phyloP scores from a whole-genome alignment of 1,140 invertebrate species.

The Drosophila pseudoananassae region DNA sequence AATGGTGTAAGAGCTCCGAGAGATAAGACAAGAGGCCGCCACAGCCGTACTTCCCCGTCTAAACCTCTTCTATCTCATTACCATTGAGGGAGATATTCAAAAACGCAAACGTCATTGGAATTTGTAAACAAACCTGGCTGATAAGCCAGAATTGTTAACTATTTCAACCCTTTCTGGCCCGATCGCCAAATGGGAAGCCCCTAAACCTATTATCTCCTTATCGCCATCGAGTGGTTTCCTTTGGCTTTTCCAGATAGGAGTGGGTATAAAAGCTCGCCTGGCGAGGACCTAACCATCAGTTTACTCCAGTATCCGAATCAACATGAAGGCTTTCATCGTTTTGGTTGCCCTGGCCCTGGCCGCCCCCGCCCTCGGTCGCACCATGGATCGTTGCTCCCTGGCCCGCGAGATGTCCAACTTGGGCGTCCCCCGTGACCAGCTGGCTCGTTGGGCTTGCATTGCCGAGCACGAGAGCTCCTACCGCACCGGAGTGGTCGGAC shows the following conservation, averaged over 20 bases:
- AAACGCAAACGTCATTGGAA: constrained; percentile 17
- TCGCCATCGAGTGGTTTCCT: constrained; percentile 1
- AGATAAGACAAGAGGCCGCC: constrained; percentile 26
- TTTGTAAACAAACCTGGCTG: constrained; percentile 38
- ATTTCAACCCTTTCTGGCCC: constrained; percentile 1
- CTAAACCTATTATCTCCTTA: constrained; percentile 24
- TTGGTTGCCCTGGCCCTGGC: constrained; percentile 1
- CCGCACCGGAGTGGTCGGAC: not conserved
- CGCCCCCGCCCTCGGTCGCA: not conserved
- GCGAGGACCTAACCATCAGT: constrained; percentile 3
- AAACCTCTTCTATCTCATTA: constrained; percentile 18
- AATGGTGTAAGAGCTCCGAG: constrained; percentile 21
- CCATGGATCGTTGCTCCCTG: constrained; percentile 4
- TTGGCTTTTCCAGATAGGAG: not conserved
- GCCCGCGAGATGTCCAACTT: constrained; percentile 3
- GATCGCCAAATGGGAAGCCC: constrained; percentile 12
- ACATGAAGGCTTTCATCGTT: constrained; percentile 3
- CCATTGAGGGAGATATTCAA: not conserved
- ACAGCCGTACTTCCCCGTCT: constrained; percentile 29
- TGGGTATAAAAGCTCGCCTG: constrained; percentile 5
- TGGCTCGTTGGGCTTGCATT: not conserved
- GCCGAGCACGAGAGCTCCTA: constrained; percentile 7
- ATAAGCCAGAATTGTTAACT: constrained; percentile 1
- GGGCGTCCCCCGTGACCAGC: not conserved
- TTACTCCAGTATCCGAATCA: not conserved